These are phyloP conservation scores for Psittacula echo DNA, from an alignment of 2,797 vertebrate species.

Conservation along the genomic window DNA sequence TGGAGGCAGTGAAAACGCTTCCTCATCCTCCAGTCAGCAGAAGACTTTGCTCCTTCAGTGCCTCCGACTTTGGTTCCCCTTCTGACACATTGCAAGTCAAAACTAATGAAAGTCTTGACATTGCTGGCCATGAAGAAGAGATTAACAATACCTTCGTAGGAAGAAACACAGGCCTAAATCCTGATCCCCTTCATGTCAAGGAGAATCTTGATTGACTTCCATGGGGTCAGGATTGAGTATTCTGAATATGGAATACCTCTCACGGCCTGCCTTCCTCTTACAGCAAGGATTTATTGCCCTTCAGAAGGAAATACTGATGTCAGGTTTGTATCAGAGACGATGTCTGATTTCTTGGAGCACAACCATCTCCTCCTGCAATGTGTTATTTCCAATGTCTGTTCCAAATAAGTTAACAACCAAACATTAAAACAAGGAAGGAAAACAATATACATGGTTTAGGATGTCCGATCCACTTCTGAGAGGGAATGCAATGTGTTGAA, in stretches of 20 bases:
- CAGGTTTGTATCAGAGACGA: slow-evolving; percentile 33
- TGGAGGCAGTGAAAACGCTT: not conserved
- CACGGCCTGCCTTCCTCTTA: slow-evolving; percentile 31
- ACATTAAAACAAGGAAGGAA: not conserved
- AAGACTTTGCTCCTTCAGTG: not conserved
- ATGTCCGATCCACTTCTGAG: not conserved
- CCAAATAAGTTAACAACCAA: not conserved
- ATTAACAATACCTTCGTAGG: not conserved
- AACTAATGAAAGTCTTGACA: not conserved
- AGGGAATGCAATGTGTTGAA: not conserved
- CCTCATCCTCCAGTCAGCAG: not conserved
- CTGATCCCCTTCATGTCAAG: not conserved
- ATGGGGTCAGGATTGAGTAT: slow-evolving; percentile 23
- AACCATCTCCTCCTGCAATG: not conserved
- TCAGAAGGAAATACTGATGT: slow-evolving; percentile 57
- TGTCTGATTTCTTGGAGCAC: slow-evolving; percentile 6
- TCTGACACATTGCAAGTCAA: not conserved
- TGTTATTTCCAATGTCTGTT: not conserved
- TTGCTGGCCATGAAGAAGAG: not conserved
- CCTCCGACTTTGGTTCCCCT: not conserved
- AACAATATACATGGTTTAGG: not conserved
- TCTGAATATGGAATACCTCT: slow-evolving; percentile 25
- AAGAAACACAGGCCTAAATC: not conserved
- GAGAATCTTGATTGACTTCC: slow-evolving; percentile 35
- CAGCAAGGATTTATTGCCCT: slow-evolving; percentile 47